Evolutionary conservation across 92 coral and sea anemone genomes (phyloP).

Genomic region (Isaurus tuberculatus): DNA sequence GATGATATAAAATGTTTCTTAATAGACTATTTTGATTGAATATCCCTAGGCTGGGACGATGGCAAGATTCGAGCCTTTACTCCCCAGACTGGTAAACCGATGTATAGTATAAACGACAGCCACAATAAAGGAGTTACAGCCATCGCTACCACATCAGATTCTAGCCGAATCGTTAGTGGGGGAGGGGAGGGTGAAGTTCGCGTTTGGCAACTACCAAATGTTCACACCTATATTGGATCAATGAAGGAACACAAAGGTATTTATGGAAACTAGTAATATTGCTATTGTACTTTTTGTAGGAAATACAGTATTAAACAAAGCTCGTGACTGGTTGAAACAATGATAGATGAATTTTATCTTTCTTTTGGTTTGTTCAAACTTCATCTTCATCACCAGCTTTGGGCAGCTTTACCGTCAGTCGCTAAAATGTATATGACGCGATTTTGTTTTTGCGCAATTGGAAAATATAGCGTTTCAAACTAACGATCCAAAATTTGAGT

Average conservation of each 20-base stretch:
- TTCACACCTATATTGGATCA: constrained; percentile 64
- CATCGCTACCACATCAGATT: constrained; percentile 71
- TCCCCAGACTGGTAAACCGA: constrained; percentile 77
- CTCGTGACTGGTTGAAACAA: no score
- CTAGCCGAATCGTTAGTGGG: constrained; percentile 83
- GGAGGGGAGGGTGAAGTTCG: constrained; percentile 99
- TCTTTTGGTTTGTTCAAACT: no score
- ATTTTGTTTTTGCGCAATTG: no score
- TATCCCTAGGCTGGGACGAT: constrained; percentile 88
- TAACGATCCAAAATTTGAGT: no score
- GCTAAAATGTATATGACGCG: no score
- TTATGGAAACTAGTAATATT: background rate
- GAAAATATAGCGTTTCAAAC: no score
- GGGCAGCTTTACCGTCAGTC: no score
- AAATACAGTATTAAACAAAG: no score
- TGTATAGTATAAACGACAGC: constrained; percentile 82
- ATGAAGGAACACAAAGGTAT: constrained; percentile 98
- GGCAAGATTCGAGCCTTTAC: constrained; percentile 92
- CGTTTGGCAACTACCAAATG: constrained; percentile 69
- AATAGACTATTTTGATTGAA: background rate
- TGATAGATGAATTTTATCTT: no score
- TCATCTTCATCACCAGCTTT: no score
- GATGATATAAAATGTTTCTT: background rate
- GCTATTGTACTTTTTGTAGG: no score
- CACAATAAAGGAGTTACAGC: constrained; percentile 98